Conservation (phyloP, 2,888 invertebrate species). For the Sesamia inferens region DNA sequence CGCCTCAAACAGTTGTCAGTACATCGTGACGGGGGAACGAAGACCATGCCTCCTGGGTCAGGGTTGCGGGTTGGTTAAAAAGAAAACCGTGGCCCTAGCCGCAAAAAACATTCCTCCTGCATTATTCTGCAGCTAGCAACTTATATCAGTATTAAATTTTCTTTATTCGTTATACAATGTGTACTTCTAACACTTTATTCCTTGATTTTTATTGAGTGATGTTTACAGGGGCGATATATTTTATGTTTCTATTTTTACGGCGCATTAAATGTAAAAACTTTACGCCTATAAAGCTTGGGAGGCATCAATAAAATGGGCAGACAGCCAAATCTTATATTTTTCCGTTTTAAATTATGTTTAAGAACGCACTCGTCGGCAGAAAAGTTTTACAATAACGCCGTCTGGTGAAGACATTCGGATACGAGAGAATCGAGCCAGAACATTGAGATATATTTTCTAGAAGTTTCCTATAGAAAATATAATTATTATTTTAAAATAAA, state of each 20-base stretch:
- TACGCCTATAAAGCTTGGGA: conserved; percentile 37
- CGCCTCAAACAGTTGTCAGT: too few species aligned
- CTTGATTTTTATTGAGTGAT: conserved; percentile 44
- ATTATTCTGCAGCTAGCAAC: neutral
- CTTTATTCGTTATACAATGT: conserved; percentile 7
- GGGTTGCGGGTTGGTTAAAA: too few species aligned
- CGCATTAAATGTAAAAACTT: conserved; percentile 51
- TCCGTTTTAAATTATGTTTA: conserved; percentile 42
- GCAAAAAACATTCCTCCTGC: neutral
- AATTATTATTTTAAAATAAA: too few species aligned
- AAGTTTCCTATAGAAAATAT: conserved; percentile 12
- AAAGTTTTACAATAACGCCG: conserved; percentile 58
- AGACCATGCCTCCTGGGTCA: too few species aligned
- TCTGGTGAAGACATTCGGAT: conserved; percentile 54
- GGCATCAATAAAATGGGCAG: conserved; percentile 36
- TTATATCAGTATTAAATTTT: neutral
- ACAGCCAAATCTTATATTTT: conserved; percentile 42
- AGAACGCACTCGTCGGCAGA: conserved; percentile 32
- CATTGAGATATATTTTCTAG: conserved; percentile 32
- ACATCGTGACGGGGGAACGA: too few species aligned
- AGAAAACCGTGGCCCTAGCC: too few species aligned
- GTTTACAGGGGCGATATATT: conserved; percentile 45
- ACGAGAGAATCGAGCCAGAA: conserved; percentile 40
- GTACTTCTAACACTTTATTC: neutral
- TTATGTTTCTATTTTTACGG: conserved; percentile 48